Conservation (phyloP, 2,113 vertebrate genomes). For the Calyptommatus sinebrachiatus region DNA sequence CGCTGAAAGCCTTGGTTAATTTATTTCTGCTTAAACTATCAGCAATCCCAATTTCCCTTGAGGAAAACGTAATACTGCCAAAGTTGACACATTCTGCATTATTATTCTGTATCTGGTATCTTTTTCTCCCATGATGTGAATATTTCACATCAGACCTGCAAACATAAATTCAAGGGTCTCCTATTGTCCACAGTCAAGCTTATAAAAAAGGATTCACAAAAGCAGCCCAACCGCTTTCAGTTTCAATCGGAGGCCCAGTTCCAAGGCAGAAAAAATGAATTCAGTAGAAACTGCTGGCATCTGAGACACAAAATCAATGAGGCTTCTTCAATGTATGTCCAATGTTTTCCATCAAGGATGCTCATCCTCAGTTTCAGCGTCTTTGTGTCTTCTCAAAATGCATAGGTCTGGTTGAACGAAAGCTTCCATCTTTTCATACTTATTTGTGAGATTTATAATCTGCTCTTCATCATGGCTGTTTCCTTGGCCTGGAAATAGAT, state of each 20-base stretch:
- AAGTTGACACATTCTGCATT: conserved; percentile 41
- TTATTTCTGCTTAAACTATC: conserved; percentile 56
- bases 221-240: conserved; percentile 1
- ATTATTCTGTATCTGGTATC: conserved; percentile 46
- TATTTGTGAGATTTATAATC: no score
- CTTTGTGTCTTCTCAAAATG: background rate
- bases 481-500: no score
- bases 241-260: conserved; percentile 9
- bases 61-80: conserved; percentile 43
- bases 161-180: conserved; percentile 25
- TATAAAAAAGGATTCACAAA: conserved; percentile 38
- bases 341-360: background rate
- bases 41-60: conserved; percentile 18
- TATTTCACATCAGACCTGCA: conserved; percentile 41
- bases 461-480: no score
- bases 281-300: background rate
- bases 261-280: conserved; percentile 19
- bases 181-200: conserved; percentile 8
- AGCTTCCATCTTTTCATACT: no score
- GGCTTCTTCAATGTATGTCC: background rate
- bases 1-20: conserved; percentile 35
- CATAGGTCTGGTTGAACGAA: background rate
- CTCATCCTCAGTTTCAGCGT: background rate
- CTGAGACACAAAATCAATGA: background rate
- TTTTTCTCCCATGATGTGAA: conserved; percentile 50